Conservation (phyloP, 2,113 vertebrate genomes). For the Shinisaurus crocodilurus region DNA sequence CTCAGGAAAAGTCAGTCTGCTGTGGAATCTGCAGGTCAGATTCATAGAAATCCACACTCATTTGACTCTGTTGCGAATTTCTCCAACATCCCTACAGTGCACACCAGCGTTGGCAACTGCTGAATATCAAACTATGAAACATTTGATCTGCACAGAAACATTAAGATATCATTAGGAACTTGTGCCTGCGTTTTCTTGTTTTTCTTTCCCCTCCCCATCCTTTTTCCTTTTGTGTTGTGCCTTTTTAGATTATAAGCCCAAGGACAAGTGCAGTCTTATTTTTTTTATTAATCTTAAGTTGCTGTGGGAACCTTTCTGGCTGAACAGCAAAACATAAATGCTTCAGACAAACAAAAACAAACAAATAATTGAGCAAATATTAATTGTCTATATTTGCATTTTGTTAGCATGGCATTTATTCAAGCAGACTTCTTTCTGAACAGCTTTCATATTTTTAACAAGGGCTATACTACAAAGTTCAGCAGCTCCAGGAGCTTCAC, state of each 20-base stretch:
- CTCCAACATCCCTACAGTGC: too few relatives aligned
- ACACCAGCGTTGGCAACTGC: neutral
- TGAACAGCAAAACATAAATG: too few relatives aligned
- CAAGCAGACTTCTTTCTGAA: neutral
- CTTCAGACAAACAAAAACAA: too few relatives aligned
- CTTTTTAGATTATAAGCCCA: neutral
- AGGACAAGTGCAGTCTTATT: too few relatives aligned
- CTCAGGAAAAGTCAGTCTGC: too few relatives aligned
- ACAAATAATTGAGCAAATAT: neutral
- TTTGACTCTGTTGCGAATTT: too few relatives aligned
- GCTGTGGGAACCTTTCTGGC: too few relatives aligned
- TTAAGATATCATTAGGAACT: neutral
- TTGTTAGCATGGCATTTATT: neutral
- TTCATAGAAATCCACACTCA: too few relatives aligned
- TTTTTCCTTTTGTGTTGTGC: neutral
- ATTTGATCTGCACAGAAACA: neutral
- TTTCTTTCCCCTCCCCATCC: neutral
- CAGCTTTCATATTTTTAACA: neutral
- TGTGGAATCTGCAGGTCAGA: too few relatives aligned
- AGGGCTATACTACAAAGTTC: neutral
- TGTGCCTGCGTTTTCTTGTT: neutral
- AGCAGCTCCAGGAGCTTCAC: neutral
- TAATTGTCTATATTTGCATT: neutral
- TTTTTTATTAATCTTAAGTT: too few relatives aligned
- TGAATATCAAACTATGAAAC: neutral